phyloP scores from a whole-genome alignment of 2,113 vertebrate genomes.

The Gymnobelideus leadbeateri region DNA sequence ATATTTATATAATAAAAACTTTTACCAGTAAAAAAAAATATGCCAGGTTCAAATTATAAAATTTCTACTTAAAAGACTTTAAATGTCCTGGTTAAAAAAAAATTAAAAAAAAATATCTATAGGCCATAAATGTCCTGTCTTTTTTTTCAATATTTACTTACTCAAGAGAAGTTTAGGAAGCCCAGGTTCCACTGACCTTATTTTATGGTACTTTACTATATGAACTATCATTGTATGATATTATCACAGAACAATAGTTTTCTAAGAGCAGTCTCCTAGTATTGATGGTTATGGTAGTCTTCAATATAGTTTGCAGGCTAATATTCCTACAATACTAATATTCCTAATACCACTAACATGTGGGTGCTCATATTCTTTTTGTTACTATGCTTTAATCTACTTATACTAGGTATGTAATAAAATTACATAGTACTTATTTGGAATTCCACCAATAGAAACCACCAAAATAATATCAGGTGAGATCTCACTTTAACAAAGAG shows the following conservation, averaged over 20 bases:
- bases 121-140: background rate
- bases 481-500: background rate
- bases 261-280: background rate
- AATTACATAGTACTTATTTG: background rate
- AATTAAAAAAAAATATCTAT: background rate
- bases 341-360: background rate
- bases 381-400: background rate
- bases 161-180: background rate
- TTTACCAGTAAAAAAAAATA: background rate
- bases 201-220: background rate
- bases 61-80: background rate
- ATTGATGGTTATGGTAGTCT: background rate
- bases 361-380: background rate
- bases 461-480: background rate
- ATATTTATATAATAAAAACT: constrained; percentile 3
- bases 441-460: background rate
- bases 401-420: background rate
- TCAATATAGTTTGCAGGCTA: background rate
- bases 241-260: background rate
- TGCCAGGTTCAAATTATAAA: background rate
- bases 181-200: background rate
- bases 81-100: background rate
- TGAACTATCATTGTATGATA: background rate
- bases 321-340: background rate
- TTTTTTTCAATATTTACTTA: background rate